These are phyloP conservation scores for Craseonycteris thonglongyai DNA, from an alignment of 2,113 vertebrate genomes.

Conservation along the genomic window DNA sequence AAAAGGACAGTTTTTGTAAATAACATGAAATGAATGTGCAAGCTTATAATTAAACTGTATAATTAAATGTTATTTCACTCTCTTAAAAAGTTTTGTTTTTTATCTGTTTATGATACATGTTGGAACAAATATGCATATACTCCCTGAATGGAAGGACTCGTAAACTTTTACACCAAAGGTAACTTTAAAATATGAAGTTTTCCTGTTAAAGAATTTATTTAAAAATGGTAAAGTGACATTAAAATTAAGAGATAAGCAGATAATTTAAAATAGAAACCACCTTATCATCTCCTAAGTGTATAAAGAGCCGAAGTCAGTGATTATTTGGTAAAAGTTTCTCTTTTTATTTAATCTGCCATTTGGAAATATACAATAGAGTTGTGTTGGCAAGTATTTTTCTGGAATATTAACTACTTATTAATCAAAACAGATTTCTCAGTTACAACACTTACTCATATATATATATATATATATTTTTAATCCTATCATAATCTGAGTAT, in stretches of 20 bases:
- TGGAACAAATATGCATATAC: neutral
- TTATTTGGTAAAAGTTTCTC: neutral
- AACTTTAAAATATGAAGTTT: neutral
- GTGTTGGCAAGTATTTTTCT: neutral
- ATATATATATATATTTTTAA: no score
- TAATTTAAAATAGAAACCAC: neutral
- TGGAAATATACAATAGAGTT: neutral
- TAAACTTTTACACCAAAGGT: neutral
- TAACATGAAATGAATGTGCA: neutral
- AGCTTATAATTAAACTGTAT: neutral
- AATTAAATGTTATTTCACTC: neutral
- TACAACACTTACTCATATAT: neutral
- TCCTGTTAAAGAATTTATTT: neutral
- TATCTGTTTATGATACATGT: neutral
- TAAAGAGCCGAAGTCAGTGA: neutral
- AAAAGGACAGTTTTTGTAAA: conserved; percentile 43
- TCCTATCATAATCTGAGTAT: neutral
- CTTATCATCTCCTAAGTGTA: neutral
- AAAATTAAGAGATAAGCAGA: neutral
- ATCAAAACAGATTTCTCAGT: neutral
- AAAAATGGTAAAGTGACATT: neutral
- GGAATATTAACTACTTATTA: neutral
- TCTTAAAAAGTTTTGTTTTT: neutral
- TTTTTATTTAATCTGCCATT: neutral
- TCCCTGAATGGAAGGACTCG: neutral